A percentile compares a stretch with the other conserved stretches of the same genome.
Conservation (phyloP, 2,113 vertebrate species). For the Sclerurus mexicanus region DNA sequence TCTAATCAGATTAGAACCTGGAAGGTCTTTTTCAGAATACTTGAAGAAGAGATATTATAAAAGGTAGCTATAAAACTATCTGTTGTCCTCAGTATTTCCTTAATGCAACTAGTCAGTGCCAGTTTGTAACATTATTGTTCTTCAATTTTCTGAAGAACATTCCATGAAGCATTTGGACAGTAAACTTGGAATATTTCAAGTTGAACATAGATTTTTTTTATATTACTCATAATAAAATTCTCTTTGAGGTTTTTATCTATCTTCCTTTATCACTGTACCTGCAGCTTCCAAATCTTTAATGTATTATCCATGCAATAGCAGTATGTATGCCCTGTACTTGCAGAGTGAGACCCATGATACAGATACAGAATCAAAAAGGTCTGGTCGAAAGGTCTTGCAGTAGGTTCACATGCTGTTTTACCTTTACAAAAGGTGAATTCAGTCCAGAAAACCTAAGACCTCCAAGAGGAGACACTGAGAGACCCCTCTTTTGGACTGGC, state of each 20-base stretch:
- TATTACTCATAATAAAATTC: constrained; percentile 22
- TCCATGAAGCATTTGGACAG: background rate
- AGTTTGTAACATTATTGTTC: background rate
- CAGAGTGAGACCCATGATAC: background rate
- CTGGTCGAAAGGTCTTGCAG: background rate
- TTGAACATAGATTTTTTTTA: constrained; percentile 20
- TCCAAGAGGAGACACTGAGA: background rate
- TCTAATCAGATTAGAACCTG: background rate
- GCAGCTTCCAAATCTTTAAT: constrained; percentile 28
- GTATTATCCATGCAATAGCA: constrained; percentile 22
- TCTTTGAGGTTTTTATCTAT: constrained; percentile 18
- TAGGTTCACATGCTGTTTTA: background rate
- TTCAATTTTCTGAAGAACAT: background rate
- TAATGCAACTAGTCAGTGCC: background rate
- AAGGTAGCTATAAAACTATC: background rate
- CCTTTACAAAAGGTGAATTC: background rate
- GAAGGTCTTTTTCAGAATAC: background rate
- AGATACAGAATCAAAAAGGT: background rate
- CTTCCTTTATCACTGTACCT: constrained; percentile 3
- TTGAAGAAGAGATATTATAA: background rate
- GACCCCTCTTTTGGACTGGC: background rate
- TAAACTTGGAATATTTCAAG: background rate
- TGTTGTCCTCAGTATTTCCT: background rate
- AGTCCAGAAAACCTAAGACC: background rate
- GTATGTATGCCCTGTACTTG: background rate